Evolutionary conservation across 2,113 vertebrate species (phyloP).

Genomic region (Sebastes schlegelii): DNA sequence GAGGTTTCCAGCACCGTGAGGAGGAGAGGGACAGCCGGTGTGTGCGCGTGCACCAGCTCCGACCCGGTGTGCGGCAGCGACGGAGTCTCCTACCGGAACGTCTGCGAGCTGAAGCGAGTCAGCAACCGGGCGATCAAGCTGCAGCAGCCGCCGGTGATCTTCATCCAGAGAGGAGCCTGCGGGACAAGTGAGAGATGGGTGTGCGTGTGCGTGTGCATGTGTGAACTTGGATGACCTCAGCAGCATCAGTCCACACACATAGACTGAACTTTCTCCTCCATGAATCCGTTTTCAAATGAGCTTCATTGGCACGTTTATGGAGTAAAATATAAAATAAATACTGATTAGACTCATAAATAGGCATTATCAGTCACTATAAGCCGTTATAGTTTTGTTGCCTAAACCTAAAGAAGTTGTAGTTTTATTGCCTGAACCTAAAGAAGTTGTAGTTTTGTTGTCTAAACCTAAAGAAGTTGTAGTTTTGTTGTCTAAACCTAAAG

Average conservation of each 20-base stretch:
- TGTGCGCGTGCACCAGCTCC: constrained; percentile 86
- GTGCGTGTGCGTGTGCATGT: constrained; percentile 14
- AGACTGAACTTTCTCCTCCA: background rate
- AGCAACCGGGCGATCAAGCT: constrained; percentile 85
- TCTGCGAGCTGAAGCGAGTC: constrained; percentile 91
- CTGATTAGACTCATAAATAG: too few relatives aligned
- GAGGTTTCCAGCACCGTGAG: constrained; percentile 87
- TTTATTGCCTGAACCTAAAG: too few relatives aligned
- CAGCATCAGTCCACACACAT: background rate
- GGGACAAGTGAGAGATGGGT: constrained; percentile 84
- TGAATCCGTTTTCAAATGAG: background rate
- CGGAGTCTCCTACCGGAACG: constrained; percentile 89
- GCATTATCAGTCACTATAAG: too few relatives aligned
- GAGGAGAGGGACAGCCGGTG: constrained; percentile 83
- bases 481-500: too few relatives aligned
- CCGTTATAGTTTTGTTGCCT: too few relatives aligned
- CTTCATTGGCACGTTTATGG: background rate
- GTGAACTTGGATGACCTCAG: constrained; percentile 9
- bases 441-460: too few relatives aligned
- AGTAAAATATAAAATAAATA: background rate
- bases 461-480: too few relatives aligned
- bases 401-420: too few relatives aligned
- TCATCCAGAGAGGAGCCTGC: constrained; percentile 93
- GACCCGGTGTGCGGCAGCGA: constrained; percentile 96
- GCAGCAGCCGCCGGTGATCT: constrained; percentile 88